Evolutionary conservation across 2,888 invertebrate species (phyloP).

Genomic region (Mechanitis mazaeus): DNA sequence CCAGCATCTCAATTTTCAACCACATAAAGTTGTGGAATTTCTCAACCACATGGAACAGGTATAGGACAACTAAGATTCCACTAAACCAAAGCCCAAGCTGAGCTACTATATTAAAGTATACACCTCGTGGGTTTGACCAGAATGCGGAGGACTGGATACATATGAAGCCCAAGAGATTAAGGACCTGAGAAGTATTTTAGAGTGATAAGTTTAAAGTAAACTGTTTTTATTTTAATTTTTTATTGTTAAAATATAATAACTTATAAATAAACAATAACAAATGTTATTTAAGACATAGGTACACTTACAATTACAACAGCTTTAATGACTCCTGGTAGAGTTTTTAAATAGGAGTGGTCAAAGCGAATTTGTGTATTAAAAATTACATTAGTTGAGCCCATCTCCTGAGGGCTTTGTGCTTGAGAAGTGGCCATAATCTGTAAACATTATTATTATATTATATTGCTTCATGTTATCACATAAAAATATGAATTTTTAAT

Average conservation of each 20-base stretch:
- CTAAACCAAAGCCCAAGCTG: slow-evolving; percentile 88
- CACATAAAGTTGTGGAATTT: slow-evolving; percentile 89
- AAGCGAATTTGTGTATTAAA: slow-evolving; percentile 59
- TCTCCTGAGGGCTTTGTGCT: slow-evolving; percentile 40
- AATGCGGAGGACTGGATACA: slow-evolving; percentile 81
- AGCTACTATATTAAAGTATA: slow-evolving; percentile 86
- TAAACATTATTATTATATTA: not conserved
- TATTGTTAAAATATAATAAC: slow-evolving; percentile 23
- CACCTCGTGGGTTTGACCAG: slow-evolving; percentile 79
- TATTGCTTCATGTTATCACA: no score
- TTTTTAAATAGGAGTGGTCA: slow-evolving; percentile 56
- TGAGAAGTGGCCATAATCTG: slow-evolving; percentile 44
- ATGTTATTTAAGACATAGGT: not conserved
- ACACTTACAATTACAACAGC: slow-evolving; percentile 54
- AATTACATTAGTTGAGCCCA: slow-evolving; percentile 64
- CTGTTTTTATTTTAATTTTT: slow-evolving; percentile 5
- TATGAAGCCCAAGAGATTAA: slow-evolving; percentile 86
- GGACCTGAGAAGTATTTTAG: slow-evolving; percentile 66
- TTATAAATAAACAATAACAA: no score
- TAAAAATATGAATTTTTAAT: no score
- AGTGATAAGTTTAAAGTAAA: no score
- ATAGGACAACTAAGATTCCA: slow-evolving; percentile 81
- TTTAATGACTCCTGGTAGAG: slow-evolving; percentile 55
- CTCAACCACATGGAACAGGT: slow-evolving; percentile 89
- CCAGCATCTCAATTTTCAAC: slow-evolving; percentile 88